Conservation (phyloP, 2,113 vertebrate species). For the Corythaeola cristata region DNA sequence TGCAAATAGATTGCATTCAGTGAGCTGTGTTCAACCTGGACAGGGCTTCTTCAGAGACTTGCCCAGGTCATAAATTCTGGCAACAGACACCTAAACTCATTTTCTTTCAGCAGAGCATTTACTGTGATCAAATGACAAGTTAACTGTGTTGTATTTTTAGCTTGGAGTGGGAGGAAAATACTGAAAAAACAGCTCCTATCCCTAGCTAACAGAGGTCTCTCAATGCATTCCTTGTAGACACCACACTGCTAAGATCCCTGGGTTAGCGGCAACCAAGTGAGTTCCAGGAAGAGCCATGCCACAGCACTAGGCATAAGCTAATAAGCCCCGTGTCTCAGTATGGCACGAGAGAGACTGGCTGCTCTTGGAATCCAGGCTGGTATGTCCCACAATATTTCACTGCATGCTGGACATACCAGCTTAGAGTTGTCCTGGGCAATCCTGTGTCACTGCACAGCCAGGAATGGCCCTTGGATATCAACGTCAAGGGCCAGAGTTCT, state of each 20-base stretch:
- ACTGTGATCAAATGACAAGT: slow-evolving; percentile 54
- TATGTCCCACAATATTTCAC: neutral
- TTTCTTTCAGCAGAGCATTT: slow-evolving; percentile 39
- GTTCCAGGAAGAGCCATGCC: neutral
- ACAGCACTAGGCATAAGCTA: neutral
- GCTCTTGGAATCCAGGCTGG: neutral
- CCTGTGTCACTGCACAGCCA: neutral
- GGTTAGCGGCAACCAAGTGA: neutral
- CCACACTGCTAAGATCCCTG: neutral
- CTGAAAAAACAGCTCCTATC: slow-evolving; percentile 35
- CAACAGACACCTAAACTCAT: slow-evolving; percentile 1
- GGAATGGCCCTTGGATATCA: neutral
- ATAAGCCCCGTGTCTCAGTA: neutral
- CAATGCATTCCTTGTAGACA: neutral
- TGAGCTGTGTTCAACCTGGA: neutral
- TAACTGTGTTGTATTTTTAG: slow-evolving; percentile 56
- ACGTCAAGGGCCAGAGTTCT: neutral
- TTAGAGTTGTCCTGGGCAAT: neutral
- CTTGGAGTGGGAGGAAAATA: slow-evolving; percentile 45
- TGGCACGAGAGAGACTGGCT: neutral
- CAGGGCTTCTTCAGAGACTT: slow-evolving; percentile 24
- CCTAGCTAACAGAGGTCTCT: slow-evolving; percentile 25
- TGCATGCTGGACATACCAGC: neutral
- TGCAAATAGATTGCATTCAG: neutral
- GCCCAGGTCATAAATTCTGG: slow-evolving; percentile 23